Evolutionary conservation across 2,113 vertebrate species (phyloP), one percentile per base, ranked within the genome.

Genomic region (Poeciliopsis prolifica): DNA sequence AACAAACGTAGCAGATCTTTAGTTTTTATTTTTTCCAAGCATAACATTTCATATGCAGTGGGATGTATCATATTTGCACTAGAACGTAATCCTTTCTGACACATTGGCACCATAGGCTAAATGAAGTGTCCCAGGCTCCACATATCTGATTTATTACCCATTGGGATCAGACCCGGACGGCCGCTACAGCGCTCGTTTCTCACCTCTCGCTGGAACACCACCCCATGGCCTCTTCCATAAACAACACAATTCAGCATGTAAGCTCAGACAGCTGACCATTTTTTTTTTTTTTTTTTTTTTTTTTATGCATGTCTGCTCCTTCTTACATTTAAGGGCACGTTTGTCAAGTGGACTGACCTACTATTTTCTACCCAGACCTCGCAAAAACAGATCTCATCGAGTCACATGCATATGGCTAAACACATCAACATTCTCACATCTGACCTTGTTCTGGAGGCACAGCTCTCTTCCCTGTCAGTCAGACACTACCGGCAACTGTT

Each of bases 261-360:
- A 65, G 28, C 77, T 72, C 37, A 68, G 74, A 85, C 65, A 81
- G 80, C 63, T 48, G 60, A 26, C 74, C 68, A 77, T 61, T 78
- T 79, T 42, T 40, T 72, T 40, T 42, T 72, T 66, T 61, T 40
- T n/a, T n/a, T 33, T 33, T 33, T 33, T 33, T 33, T 40, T 42
- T 72, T 66, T 61, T 40, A 60, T 74, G 54, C 75, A 58, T 35
- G 72, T n/a, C 40, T 58, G 33, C 42, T 76, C 65, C 33, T 62
- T 48, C 74, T 65, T 65, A 61, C 72, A 69, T 70, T 40, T 58
- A 42, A 42, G 69, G 58, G 66, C 37, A 58, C 67, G 22, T 72
- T 86, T 80, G 74, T 90, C 65, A 92, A 85, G 82, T 79, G 81
- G 87, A 83, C 77, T 88, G 91, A 91, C 91, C 88, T 65, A 80